Percentiles rank a stretch among this genome's conserved stretches.
These are phyloP conservation scores for Esox niger DNA, from an alignment of 2,113 vertebrate genomes.

Conservation along the genomic window DNA sequence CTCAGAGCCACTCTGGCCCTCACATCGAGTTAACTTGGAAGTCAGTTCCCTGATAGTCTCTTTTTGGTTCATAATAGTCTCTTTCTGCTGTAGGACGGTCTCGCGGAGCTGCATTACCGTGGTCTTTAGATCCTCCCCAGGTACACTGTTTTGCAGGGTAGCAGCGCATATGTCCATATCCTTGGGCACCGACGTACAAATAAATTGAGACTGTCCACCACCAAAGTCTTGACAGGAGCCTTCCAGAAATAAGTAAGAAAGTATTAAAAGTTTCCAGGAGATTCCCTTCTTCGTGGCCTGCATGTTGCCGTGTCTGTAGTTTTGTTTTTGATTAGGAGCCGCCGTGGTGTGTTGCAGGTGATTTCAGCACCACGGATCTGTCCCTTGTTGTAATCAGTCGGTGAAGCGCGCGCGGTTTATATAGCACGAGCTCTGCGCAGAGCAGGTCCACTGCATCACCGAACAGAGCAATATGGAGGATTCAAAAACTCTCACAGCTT, in stretches of 20 bases:
- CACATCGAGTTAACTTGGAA: slow-evolving; percentile 90
- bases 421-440: slow-evolving; percentile 63
- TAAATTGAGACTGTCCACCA: slow-evolving; percentile 88
- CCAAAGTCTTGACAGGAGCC: slow-evolving; percentile 81
- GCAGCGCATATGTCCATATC: slow-evolving; percentile 93
- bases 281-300: slow-evolving; percentile 44
- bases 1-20: slow-evolving; percentile 84
- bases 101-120: slow-evolving; percentile 92
- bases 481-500: slow-evolving; percentile 36
- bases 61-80: slow-evolving; percentile 95
- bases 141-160: slow-evolving; percentile 81
- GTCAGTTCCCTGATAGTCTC: slow-evolving; percentile 95
- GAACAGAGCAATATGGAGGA: slow-evolving; percentile 32
- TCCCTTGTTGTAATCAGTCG: slow-evolving; percentile 53
- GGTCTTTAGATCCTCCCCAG: slow-evolving; percentile 84
- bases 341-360: slow-evolving; percentile 30
- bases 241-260: slow-evolving; percentile 64
- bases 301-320: slow-evolving; percentile 42
- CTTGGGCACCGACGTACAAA: slow-evolving; percentile 95
- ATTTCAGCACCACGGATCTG: slow-evolving; percentile 43
- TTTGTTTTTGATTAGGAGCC: slow-evolving; percentile 12
- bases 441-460: slow-evolving; percentile 68
- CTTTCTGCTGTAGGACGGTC: slow-evolving; percentile 94
- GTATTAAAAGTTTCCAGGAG: slow-evolving; percentile 75
- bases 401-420: slow-evolving; percentile 66